Percentiles rank a stretch among this genome's conserved stretches.
These are phyloP conservation scores for Conomelus anceps DNA, from an alignment of 2,888 invertebrate species.

Conservation along the genomic window DNA sequence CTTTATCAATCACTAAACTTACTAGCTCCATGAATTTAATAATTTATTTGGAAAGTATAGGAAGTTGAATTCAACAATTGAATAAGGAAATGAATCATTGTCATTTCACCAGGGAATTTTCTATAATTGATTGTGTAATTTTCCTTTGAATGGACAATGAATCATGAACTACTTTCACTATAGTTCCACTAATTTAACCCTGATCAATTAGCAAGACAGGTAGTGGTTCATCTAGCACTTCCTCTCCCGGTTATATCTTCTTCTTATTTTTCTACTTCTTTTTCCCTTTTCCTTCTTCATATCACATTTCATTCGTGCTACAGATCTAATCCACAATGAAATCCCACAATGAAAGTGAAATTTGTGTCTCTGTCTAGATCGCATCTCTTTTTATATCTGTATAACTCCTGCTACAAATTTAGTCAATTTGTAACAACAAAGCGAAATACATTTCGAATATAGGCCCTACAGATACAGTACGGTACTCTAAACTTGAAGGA, in stretches of 20 bases:
- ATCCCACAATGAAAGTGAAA: background rate
- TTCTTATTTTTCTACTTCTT: background rate
- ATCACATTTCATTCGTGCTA: background rate
- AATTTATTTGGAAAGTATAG: too few species aligned
- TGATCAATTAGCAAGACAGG: background rate
- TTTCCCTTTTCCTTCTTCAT: background rate
- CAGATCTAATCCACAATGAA: background rate
- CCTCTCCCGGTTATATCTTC: background rate
- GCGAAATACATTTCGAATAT: too few species aligned
- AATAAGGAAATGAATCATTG: background rate
- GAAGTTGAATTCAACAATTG: too few species aligned
- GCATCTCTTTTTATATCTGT: background rate
- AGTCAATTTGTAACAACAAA: background rate
- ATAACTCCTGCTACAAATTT: background rate
- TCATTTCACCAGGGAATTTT: background rate
- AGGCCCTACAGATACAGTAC: too few species aligned
- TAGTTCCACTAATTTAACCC: background rate
- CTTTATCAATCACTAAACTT: too few species aligned
- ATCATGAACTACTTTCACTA: background rate
- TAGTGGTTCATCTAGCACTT: background rate
- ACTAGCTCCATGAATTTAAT: too few species aligned
- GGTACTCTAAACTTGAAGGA: too few species aligned
- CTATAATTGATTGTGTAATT: background rate
- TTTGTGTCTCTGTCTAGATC: background rate
- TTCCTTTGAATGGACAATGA: background rate